A percentile compares a stretch with the other conserved stretches of the same genome.
Conservation (phyloP, 2,113 vertebrate genomes). For the Odobenus rosmarus region DNA sequence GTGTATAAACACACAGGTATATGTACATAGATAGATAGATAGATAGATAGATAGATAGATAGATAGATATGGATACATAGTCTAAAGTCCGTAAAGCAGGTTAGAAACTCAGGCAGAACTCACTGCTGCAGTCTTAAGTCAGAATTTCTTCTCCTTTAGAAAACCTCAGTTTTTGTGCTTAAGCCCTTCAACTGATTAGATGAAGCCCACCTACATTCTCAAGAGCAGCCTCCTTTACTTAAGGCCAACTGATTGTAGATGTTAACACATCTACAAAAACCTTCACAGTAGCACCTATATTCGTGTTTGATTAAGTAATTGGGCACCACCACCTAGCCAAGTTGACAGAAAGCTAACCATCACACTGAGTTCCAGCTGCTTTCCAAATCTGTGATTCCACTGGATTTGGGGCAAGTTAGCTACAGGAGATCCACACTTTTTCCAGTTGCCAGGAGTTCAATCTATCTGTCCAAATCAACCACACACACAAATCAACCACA, state of each 20-base stretch:
- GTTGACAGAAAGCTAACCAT: not conserved
- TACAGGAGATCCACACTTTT: not conserved
- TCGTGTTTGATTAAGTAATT: not conserved
- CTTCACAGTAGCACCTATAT: not conserved
- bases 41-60: not conserved
- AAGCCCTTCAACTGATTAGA: not conserved
- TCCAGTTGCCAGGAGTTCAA: not conserved
- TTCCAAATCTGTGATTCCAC: not conserved
- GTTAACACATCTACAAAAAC: not conserved
- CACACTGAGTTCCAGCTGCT: not conserved
- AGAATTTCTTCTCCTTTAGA: not conserved
- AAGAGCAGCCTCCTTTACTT: not conserved
- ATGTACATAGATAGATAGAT: not conserved
- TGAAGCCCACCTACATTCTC: not conserved
- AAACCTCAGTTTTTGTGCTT: not conserved
- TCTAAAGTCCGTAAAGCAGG: not conserved
- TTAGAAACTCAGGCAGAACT: not conserved
- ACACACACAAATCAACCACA: not conserved
- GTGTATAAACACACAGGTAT: not conserved
- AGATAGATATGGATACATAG: too few relatives aligned
- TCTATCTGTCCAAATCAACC: not conserved
- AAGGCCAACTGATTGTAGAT: not conserved
- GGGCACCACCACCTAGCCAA: not conserved
- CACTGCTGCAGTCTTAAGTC: not conserved
- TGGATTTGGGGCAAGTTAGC: not conserved